phyloP scores from a whole-genome alignment of 2,888 invertebrate species.

The Drosophila atroscutellata region DNA sequence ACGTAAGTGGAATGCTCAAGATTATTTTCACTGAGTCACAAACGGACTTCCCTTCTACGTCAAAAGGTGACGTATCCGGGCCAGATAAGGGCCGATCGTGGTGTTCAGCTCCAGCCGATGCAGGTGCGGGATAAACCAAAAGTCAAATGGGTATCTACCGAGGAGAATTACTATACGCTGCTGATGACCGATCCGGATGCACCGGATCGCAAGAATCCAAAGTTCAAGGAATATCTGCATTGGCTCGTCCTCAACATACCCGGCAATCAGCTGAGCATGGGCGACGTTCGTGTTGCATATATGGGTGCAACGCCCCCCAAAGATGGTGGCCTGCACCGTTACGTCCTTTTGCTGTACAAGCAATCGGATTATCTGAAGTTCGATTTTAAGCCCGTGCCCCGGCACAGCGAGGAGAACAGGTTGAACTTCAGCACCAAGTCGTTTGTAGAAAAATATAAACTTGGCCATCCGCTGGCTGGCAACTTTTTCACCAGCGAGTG shows the following conservation, averaged over 20 bases:
- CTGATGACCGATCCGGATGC: conserved; percentile 91
- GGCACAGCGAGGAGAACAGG: conserved; percentile 85
- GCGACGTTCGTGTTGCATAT: conserved; percentile 91
- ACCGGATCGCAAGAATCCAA: conserved; percentile 91
- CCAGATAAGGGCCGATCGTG: conserved; percentile 86
- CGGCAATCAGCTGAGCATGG: conserved; percentile 88
- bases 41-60: neutral
- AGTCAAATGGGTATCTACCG: conserved; percentile 59
- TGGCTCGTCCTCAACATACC: conserved; percentile 95
- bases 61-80: conserved; percentile 74
- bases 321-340: conserved; percentile 90
- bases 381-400: conserved; percentile 84
- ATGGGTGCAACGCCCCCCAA: conserved; percentile 93
- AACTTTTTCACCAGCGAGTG: conserved; percentile 75
- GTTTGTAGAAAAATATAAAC: conserved; percentile 91
- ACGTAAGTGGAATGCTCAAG: conserved; percentile 59
- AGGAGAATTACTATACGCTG: conserved; percentile 69
- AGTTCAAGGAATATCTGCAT: conserved; percentile 94
- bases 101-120: conserved; percentile 90
- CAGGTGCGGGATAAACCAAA: conserved; percentile 82
- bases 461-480: conserved; percentile 86
- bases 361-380: conserved; percentile 87
- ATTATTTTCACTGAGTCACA: neutral
- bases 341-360: conserved; percentile 91
- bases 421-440: conserved; percentile 88